phyloP scores from a whole-genome alignment of 2,888 invertebrate species.

The Camptogramma bilineatum region DNA sequence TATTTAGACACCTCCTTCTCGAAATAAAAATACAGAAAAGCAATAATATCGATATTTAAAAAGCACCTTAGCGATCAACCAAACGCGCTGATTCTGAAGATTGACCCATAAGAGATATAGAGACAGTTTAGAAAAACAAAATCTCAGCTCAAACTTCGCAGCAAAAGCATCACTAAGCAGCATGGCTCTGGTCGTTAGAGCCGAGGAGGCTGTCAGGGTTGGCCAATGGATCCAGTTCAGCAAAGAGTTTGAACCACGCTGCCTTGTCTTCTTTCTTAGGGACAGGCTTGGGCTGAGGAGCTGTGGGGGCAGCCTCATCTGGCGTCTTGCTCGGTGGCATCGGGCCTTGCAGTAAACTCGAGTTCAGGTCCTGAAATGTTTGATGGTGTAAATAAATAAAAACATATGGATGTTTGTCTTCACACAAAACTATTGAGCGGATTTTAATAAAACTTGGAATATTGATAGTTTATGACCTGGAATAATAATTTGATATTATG shows the following conservation, averaged over 20 bases:
- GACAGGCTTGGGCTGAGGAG: slow-evolving; percentile 51
- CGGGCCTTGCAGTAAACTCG: slow-evolving; percentile 58
- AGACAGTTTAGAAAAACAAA: no score
- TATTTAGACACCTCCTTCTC: no score
- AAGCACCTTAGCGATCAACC: no score
- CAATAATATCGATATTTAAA: no score
- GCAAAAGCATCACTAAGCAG: slow-evolving; percentile 63
- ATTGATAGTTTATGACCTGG: no score
- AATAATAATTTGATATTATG: no score
- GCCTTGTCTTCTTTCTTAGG: slow-evolving; percentile 84
- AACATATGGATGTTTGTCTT: no score
- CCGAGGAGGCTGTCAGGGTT: slow-evolving; percentile 89
- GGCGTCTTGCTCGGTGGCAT: slow-evolving; percentile 52
- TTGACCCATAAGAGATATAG: no score
- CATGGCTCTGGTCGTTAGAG: slow-evolving; percentile 78
- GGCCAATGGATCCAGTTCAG: slow-evolving; percentile 95
- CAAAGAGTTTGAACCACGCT: slow-evolving; percentile 95
- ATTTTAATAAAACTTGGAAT: no score
- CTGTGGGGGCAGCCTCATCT: slow-evolving; percentile 34
- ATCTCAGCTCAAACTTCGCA: slow-evolving; percentile 14
- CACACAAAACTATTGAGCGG: no score
- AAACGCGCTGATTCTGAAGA: no score
- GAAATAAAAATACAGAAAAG: no score
- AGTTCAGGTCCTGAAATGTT: slow-evolving; percentile 57
- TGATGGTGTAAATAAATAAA: not conserved